phyloP scores from a whole-genome alignment of 2,113 vertebrate species.

The Fregata magnificens region DNA sequence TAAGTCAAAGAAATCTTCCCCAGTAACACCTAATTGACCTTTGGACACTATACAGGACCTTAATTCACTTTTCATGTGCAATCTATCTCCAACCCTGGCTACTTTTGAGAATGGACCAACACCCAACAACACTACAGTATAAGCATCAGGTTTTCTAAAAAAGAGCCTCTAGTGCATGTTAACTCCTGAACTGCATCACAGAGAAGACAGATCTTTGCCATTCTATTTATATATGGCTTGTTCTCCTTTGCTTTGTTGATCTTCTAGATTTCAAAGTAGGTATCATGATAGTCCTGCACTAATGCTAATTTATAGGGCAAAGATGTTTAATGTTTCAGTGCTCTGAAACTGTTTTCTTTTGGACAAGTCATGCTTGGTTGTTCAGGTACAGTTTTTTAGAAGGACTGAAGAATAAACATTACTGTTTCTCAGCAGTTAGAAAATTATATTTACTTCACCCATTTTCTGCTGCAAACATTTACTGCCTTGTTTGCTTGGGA shows the following conservation, averaged over 20 bases:
- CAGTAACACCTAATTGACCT: not conserved
- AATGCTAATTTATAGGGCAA: not conserved
- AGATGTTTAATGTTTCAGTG: not conserved
- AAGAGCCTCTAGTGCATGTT: not conserved
- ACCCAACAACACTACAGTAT: not conserved
- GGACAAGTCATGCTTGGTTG: not conserved
- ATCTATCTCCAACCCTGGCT: not conserved
- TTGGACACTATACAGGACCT: not conserved
- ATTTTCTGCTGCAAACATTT: not conserved
- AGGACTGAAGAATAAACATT: not conserved
- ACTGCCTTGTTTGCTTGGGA: not conserved
- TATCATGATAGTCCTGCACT: not conserved
- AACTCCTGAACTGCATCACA: not conserved
- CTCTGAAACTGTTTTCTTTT: not conserved
- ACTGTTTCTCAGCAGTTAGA: not conserved
- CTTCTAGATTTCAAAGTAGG: not conserved
- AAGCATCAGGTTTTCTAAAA: not conserved
- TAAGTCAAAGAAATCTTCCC: not conserved
- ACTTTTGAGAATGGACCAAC: not conserved
- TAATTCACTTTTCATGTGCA: not conserved
- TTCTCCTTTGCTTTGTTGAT: not conserved
- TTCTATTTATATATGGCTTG: not conserved
- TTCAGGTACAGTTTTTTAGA: not conserved
- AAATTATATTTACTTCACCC: not conserved
- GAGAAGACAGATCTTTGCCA: not conserved